phyloP scores from a whole-genome alignment of 2,888 invertebrate species.

The Microctonus aethiopoides region DNA sequence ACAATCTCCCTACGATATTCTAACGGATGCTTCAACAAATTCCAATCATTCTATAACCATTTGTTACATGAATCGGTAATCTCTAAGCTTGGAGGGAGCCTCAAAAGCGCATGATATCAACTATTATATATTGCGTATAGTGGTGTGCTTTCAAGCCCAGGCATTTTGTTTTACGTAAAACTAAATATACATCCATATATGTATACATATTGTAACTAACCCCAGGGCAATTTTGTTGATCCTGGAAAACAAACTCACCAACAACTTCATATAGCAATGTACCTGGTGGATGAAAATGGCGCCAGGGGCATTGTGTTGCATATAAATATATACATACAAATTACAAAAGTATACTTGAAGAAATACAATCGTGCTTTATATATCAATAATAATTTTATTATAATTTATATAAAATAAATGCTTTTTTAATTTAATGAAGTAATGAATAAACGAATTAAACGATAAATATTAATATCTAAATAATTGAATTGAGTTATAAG shows the following conservation, averaged over 20 bases:
- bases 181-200: constrained; percentile 9
- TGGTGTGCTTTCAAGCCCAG: constrained; percentile 30
- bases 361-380: constrained; percentile 1
- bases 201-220: not conserved
- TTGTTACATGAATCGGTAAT: constrained; percentile 60
- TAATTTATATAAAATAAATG: too few relatives aligned
- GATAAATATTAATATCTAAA: not conserved
- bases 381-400: not conserved
- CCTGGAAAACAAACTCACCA: constrained; percentile 1
- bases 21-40: constrained; percentile 59
- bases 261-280: constrained; percentile 4
- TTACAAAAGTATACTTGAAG: not conserved
- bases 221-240: not conserved
- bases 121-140: constrained; percentile 42
- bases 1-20: constrained; percentile 37
- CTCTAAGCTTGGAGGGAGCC: constrained; percentile 28
- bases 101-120: constrained; percentile 46
- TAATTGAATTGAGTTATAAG: not conserved
- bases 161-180: constrained; percentile 31
- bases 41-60: constrained; percentile 60
- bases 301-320: constrained; percentile 3
- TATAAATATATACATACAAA: not conserved
- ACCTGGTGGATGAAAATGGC: constrained; percentile 14
- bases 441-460: too few relatives aligned
- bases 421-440: too few relatives aligned